Base-by-base conservation (phyloP, 2,113 vertebrate species). In the Pyxicephalus adspersus region DNA sequence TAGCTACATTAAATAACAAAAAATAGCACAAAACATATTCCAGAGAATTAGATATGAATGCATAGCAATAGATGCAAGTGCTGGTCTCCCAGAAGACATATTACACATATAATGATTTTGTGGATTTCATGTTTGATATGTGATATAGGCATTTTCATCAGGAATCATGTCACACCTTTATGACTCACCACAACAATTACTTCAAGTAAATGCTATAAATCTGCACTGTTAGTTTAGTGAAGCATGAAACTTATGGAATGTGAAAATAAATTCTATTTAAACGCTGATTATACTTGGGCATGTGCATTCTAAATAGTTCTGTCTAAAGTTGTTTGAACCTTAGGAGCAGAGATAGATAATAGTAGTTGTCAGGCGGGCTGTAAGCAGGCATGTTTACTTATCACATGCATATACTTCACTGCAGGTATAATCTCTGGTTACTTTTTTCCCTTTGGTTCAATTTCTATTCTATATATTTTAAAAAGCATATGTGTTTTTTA, bases 161-260 rank as follows among this genome's bases (percentile, higher is more conserved):
- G 28, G 57, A 6, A 22, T 58, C 23, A 50, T 72, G 26, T 38
- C 23, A 23, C 71, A 74, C 54, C 71, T 74, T 16, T 31, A 60
- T 73, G 70, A 58, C 55, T 58, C 54, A 58, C 52, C 29, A n/a
- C 51, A 28, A 15, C 8, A 73, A 72, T 58, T 31, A 73, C 57
- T 31, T 73, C 26, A 22, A 55, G 25, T 73, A 23, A n/a, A 34
- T 25, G 50, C 45, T 25, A 26, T 70, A 70, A 52, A 28, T 25
- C 70, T 31, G 20, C 18, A 9, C 52, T n/a, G 57, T 58, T 29
- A 72, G 70, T 26, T n/a, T 20, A 34, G 8, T 74, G n/a, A 74
- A 60, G 71, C 71, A 60, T 74, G 18, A 34, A 74, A 38, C 28
- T 60, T 13, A 58, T 25, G 71, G 71, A 74, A 74, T 74, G 54